Percentiles rank a stretch among this genome's conserved stretches.
These are phyloP conservation scores for Macrotrachela quadricornifera DNA, from an alignment of 1,140 invertebrate species.

Conservation along the genomic window DNA sequence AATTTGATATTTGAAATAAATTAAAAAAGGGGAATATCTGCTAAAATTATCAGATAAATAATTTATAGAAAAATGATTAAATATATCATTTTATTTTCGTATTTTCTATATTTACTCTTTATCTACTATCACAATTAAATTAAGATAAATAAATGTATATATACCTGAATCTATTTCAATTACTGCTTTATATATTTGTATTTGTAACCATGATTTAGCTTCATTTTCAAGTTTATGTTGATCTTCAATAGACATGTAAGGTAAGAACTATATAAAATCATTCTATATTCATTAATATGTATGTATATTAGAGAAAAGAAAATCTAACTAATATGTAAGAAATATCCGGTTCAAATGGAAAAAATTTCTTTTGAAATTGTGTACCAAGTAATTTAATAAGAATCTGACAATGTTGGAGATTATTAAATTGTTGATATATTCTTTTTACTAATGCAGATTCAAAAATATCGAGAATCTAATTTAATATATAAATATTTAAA, in stretches of 20 bases:
- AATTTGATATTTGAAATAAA: too few species aligned
- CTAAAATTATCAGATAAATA: not conserved
- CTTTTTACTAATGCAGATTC: slow-evolving; percentile 11
- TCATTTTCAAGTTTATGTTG: slow-evolving; percentile 19
- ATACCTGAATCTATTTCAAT: slow-evolving; percentile 12
- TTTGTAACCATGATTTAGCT: slow-evolving; percentile 22
- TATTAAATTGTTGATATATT: slow-evolving; percentile 19
- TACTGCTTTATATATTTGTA: slow-evolving; percentile 21
- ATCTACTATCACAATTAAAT: too few species aligned
- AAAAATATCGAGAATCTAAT: too few species aligned
- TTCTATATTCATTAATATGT: not conserved
- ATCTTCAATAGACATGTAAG: slow-evolving; percentile 16
- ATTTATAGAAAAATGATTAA: slow-evolving; percentile 8
- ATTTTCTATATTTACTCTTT: too few species aligned
- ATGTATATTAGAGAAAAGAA: too few species aligned
- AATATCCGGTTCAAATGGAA: slow-evolving; percentile 17
- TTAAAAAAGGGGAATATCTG: too few species aligned
- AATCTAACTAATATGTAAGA: slow-evolving; percentile 18
- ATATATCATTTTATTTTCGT: too few species aligned
- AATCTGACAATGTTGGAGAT: slow-evolving; percentile 22
- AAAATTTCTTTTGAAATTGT: slow-evolving; percentile 18
- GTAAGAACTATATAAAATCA: slow-evolving; percentile 14
- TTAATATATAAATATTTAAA: too few species aligned
- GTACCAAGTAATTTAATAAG: slow-evolving; percentile 19
- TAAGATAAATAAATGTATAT: too few species aligned